Evolutionary conservation across 1,140 invertebrate genomes (phyloP), one percentile per base, ranked within the genome.

Genomic region (Panagrolaimus sp.): DNA sequence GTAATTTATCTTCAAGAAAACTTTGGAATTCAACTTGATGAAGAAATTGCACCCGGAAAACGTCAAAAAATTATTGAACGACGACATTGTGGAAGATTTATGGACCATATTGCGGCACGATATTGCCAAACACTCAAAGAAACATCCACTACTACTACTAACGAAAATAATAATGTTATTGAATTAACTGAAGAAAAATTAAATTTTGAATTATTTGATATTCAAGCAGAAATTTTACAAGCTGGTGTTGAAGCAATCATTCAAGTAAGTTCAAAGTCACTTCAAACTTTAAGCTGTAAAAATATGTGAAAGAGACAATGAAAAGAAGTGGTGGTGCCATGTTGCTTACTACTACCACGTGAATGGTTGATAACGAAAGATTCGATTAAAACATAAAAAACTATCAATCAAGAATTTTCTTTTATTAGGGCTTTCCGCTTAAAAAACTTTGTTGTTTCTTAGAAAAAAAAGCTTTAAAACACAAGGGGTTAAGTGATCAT

Each of bases 191-290:
- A 38, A 57, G n/a, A 57, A 23, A 11, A 20, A 27, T 20, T 20
- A 11, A 16, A 27, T 57, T 27, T 57, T 20, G 20, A 57, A 20
- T n/a, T 57, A n/a, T 57, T 57, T 16, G 51, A 57, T 57, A 27
- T 57, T 11, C 51, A 57, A 57, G 27, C 51, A 27, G 51, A 57
- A 57, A n/a, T 57, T 20, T 16, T 57, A 16, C 51, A 57, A 57
- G 51, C 51, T 20, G 51, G 51, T 57, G n/a, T 57, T 16, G 51
- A 57, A 57, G 51, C 51, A 11, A 57, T 57, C 11, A 57, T 57
- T 25, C 51, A 57, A 27, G 51, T 57, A 57, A 57, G 51, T 27
- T 57, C 20, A 25, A 20, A 20, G 27, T 57, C 27, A 25, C 11
- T 16, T 16, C 14, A 51, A 16, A 51, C 13, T 51, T 51, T 38